phyloP scores from a whole-genome alignment of 2,797 vertebrate genomes.

The Vireo griseus region DNA sequence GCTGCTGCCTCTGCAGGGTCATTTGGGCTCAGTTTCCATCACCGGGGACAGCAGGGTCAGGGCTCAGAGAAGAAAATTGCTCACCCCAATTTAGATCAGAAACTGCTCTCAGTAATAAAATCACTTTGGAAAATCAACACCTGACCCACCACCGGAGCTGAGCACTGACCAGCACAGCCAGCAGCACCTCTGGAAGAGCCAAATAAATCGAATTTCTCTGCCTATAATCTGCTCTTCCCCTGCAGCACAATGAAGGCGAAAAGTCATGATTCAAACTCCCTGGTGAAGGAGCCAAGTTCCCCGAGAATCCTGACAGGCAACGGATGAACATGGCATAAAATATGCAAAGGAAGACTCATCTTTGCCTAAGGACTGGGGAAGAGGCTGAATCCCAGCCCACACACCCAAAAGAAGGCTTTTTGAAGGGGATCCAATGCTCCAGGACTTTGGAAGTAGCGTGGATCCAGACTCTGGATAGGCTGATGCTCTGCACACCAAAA shows the following conservation, averaged over 20 bases:
- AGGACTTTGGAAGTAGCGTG: accelerated
- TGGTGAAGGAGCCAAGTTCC: background rate
- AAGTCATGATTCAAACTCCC: constrained; percentile 39
- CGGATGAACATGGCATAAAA: constrained; percentile 42
- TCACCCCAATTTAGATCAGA: background rate
- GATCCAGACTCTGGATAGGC: background rate
- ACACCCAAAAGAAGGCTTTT: background rate
- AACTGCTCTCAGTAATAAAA: background rate
- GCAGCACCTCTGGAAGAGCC: background rate
- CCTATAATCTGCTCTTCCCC: background rate
- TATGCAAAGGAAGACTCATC: constrained; percentile 45
- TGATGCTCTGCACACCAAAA: background rate
- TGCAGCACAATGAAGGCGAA: background rate
- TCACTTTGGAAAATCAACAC: background rate
- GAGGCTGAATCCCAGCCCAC: constrained; percentile 27
- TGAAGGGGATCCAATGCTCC: background rate
- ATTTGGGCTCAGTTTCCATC: accelerated
- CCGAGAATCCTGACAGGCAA: constrained; percentile 48
- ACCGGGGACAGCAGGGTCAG: background rate
- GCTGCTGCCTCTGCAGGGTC: background rate
- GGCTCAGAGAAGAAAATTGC: background rate
- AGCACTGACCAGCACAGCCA: background rate
- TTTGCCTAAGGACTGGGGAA: constrained; percentile 40
- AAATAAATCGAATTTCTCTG: background rate
- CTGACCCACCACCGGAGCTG: background rate